Base-by-base conservation (phyloP, 2,888 invertebrate genomes). In the Caenorhabditis becei region DNA sequence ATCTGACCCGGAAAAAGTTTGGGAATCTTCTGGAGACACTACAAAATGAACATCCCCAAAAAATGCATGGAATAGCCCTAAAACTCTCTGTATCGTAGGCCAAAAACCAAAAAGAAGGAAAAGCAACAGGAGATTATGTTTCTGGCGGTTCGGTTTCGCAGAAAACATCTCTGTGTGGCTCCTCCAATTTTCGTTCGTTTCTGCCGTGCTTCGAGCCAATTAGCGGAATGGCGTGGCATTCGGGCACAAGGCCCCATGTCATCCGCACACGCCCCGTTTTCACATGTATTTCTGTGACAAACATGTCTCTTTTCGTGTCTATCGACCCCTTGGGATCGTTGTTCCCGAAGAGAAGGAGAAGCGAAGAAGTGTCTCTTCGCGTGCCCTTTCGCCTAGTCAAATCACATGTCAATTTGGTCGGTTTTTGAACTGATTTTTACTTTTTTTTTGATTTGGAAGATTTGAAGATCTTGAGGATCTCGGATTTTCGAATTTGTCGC, bases 281-380 rank as follows among this genome's bases (percentile, higher is more conserved):
- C 49, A 49, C 49, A 49, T 23, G 23, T 49, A 49, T 49, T 49
- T 49, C 49, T 49, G 49, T 49, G 49, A 49, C 49, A 49, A 49
- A 49, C 49, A 49, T 49, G 49, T 18, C 49, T 23, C 41, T 41
- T 41, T 41, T 41, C 41, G 41, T 41, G 41, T 18, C 49, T 23
- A 49, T 49, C 49, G 49, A 49, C 49, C 49, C 49, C 49, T 49
- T 49, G 49, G 49, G 49, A 41, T 41, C 41, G 14, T 41, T 41
- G 41, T 41, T 41, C 41, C 41, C 8, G 2, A 3, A 16, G 41
- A 35, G 14, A 32, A 10, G 5, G 5, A 32, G 41, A 5, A 14
- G 41, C 14, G 41, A 41, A 41, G 41, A 41, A 41, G 41, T 41
- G 41, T 41, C 41, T 41, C 41, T 16, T 41, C 16, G 14, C 14